Base-by-base conservation (phyloP, 2,797 vertebrate species). In the Pantherophis vulpinus region DNA sequence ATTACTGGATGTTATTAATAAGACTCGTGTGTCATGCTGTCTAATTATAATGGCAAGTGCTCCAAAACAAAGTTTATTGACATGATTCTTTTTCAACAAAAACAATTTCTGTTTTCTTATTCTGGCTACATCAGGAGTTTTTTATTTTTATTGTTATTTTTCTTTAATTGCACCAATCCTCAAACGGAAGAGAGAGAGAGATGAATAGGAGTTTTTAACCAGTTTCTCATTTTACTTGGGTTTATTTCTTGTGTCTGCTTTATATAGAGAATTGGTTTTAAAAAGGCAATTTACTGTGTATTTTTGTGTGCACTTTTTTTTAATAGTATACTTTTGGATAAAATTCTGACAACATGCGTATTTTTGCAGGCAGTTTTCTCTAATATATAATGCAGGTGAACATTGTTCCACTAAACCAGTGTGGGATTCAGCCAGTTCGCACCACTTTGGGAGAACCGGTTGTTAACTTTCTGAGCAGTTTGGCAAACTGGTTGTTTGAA, bases 1-100 rank as follows among this genome's bases (percentile, higher is more conserved):
- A 94, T 61, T 92, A 95, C 23, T 91, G 61, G 47, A 95, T 93
- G 92, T 87, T 90, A 74, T 37, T 92, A 92, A 91, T 93, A 92
- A 88, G 93, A 66, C 27, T 58, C 89, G 91, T 91, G 93, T 94
- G 92, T 87, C 88, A 93, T 2, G 14, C 0, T 1, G 5, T 95
- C 51, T 90, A 93, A 25, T 92, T 96, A 89, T 42, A 94, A 94
- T 12, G 89, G 56, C 32, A 93, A 92, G 2, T n/a, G 27, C 56
- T 90, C 83, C 70, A 86, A 91, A 93, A 63, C 87, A 89, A 66
- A 74, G 90, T 91, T 86, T 86, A 79, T 86, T 63, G 74, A 91
- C 51, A 25, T n/a, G 18, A 70, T 66, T n/a, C 60, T 93, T 70
- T 87, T 60, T 29, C 86, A 89, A 89, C n/a, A n/a, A 83, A 47